phyloP scores from a whole-genome alignment of 2,113 vertebrate genomes.

The Prochilodus magdalenae region DNA sequence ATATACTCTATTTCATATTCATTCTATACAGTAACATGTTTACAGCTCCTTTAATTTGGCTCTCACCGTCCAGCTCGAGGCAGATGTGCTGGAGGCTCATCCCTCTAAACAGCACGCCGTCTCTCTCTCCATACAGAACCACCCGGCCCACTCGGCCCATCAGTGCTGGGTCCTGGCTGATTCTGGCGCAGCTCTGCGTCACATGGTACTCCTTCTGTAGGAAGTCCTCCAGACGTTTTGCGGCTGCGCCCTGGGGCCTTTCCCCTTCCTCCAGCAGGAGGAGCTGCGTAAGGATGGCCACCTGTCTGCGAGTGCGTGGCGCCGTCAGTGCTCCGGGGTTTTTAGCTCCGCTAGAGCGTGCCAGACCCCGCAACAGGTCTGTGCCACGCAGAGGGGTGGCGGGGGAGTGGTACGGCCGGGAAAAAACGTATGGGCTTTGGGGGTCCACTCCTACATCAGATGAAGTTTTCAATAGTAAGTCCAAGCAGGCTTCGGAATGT shows the following conservation, averaged over 20 bases:
- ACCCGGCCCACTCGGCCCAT: slow-evolving; percentile 80
- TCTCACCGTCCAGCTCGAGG: slow-evolving; percentile 79
- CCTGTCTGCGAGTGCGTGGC: slow-evolving; percentile 74
- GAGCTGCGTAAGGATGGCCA: slow-evolving; percentile 79
- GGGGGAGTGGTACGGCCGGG: slow-evolving; percentile 79
- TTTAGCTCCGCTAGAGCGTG: slow-evolving; percentile 75
- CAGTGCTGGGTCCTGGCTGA: slow-evolving; percentile 73
- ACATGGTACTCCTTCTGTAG: slow-evolving; percentile 79
- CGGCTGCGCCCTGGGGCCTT: slow-evolving; percentile 52
- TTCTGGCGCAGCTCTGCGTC: slow-evolving; percentile 76
- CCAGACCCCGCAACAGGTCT: slow-evolving; percentile 78
- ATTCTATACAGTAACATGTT: no score
- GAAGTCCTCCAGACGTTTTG: slow-evolving; percentile 76
- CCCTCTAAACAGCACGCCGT: slow-evolving; percentile 79
- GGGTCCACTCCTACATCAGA: slow-evolving; percentile 79
- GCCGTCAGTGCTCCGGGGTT: slow-evolving; percentile 72
- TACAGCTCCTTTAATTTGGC: no score
- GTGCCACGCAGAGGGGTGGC: slow-evolving; percentile 79
- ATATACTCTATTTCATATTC: no score
- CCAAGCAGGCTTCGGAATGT: slow-evolving; percentile 76
- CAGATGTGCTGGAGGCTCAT: slow-evolving; percentile 83
- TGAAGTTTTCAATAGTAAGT: slow-evolving; percentile 78
- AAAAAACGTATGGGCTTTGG: slow-evolving; percentile 79
- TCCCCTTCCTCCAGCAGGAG: slow-evolving; percentile 77
- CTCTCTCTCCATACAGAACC: slow-evolving; percentile 77